These are phyloP conservation scores for Mustela nigripes DNA, from an alignment of 2,113 vertebrate species.

Conservation along the genomic window DNA sequence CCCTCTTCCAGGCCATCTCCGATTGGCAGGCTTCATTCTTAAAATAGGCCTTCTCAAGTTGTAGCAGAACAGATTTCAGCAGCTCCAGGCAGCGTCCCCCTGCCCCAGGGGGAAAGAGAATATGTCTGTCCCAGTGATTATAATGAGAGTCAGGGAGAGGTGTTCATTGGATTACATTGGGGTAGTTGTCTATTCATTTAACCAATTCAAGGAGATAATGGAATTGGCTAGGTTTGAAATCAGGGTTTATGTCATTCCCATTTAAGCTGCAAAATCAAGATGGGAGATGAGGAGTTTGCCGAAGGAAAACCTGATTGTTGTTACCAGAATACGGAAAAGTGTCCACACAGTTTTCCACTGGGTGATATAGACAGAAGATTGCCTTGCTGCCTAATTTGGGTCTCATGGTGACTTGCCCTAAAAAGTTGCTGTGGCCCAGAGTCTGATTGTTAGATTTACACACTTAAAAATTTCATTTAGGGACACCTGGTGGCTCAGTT, in stretches of 20 bases:
- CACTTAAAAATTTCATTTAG: not conserved
- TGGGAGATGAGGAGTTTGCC: not conserved
- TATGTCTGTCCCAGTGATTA: not conserved
- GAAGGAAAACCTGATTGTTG: not conserved
- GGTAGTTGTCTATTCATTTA: not conserved
- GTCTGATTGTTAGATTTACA: not conserved
- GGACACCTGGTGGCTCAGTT: no score
- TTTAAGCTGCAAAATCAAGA: not conserved
- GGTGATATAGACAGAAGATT: not conserved
- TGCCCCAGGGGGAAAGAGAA: not conserved
- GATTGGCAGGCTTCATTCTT: not conserved
- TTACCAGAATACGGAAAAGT: not conserved
- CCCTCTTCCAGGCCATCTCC: not conserved
- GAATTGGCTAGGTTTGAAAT: not conserved
- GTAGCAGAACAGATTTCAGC: not conserved
- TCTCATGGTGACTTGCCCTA: not conserved
- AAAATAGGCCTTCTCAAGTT: not conserved
- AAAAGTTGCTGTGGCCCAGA: no score
- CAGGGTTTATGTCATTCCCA: not conserved
- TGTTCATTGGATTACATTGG: rapidly evolving
- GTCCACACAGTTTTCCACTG: not conserved
- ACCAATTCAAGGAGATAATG: not conserved
- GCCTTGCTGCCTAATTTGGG: not conserved
- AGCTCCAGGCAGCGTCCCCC: not conserved
- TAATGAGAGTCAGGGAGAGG: no score